Evolutionary conservation across 2,797 vertebrate genomes (phyloP).

Genomic region (Masticophis lateralis): DNA sequence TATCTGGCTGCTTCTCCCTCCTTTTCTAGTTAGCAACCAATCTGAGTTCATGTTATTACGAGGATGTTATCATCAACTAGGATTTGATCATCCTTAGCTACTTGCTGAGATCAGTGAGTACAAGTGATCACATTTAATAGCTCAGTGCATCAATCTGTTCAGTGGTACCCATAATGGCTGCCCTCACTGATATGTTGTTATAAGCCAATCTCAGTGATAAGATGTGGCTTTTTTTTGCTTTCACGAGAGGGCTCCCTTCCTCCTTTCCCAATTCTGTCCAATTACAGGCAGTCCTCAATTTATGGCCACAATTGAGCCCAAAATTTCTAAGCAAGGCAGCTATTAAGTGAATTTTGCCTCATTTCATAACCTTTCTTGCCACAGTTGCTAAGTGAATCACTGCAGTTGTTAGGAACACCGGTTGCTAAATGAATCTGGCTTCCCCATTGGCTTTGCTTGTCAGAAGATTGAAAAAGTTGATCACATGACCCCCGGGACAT

Average conservation of each 20-base stretch:
- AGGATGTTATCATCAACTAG: neutral
- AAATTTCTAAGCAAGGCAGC: neutral
- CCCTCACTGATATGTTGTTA: neutral
- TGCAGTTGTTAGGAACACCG: neutral
- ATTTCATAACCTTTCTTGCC: neutral
- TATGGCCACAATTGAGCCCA: neutral
- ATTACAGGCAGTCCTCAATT: neutral
- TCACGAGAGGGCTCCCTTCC: neutral
- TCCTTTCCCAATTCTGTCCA: neutral
- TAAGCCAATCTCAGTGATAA: neutral
- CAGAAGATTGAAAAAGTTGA: neutral
- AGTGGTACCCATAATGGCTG: neutral
- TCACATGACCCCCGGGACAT: neutral
- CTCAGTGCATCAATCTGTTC: neutral
- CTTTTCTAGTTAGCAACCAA: neutral
- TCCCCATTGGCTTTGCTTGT: neutral
- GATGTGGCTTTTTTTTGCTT: neutral
- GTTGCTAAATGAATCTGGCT: neutral
- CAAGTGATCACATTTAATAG: neutral
- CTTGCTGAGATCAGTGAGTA: neutral
- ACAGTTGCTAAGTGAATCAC: neutral
- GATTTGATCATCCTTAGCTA: neutral
- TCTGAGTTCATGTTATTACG: neutral
- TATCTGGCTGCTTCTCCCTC: neutral
- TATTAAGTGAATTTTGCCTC: neutral